Conservation (phyloP, 2,888 invertebrate genomes). For the Dicyrtoma fusca region DNA sequence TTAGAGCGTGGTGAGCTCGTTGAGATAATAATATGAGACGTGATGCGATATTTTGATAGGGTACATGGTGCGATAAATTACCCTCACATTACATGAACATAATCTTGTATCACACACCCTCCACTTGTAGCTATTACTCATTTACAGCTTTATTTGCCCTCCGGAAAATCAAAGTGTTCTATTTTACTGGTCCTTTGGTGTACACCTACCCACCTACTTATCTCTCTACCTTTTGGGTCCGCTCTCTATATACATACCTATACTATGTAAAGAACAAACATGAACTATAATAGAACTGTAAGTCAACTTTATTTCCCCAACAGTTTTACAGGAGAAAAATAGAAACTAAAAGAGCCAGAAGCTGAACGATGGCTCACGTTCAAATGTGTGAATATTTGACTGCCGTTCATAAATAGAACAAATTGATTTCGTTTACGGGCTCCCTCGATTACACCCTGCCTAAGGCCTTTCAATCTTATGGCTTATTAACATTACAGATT, state of each 20-base stretch:
- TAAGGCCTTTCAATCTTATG: not conserved
- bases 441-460: constrained; percentile 5
- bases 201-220: too few species aligned
- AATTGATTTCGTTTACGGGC: constrained; percentile 28
- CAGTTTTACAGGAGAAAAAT: too few species aligned
- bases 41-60: constrained; percentile 35
- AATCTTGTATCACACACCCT: constrained; percentile 29
- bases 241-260: not conserved
- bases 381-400: constrained; percentile 29
- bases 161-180: constrained; percentile 17
- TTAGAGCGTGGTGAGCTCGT: constrained; percentile 17
- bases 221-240: too few species aligned
- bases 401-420: constrained; percentile 36
- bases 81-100: constrained; percentile 30
- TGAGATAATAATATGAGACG: constrained; percentile 34
- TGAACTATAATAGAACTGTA: too few species aligned
- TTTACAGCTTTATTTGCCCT: constrained; percentile 27
- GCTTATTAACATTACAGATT: not conserved
- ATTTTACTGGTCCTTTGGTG: too few species aligned
- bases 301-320: too few species aligned
- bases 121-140: constrained; percentile 31
- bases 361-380: constrained; percentile 10
- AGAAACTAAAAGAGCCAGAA: not conserved
- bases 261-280: too few species aligned
- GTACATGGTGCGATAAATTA: constrained; percentile 30